Base-by-base conservation (phyloP, 2,888 invertebrate genomes). In the Camponotus fellah region DNA sequence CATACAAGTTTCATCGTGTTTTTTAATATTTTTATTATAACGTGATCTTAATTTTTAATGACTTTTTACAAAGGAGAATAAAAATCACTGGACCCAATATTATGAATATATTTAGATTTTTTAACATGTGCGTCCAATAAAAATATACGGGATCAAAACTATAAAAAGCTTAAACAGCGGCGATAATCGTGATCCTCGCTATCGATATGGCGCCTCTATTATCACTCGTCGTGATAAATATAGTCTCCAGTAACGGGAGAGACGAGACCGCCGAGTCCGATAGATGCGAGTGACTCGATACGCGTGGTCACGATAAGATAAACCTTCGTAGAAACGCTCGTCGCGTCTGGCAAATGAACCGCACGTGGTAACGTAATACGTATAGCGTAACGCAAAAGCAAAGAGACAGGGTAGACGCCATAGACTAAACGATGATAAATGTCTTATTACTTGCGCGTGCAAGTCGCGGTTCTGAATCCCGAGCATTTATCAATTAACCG, bases 341-440 rank as follows among this genome's bases (percentile, higher is more conserved):
- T 86, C 53, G 89, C 86, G 86, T 86, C 88, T 87, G 85, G 85
- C 86, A 89, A 90, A 91, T 86, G 88, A 90, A 86, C 85, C 90
- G 85, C 86, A 66, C 82, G 68, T 65, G 72, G 88, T 85, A 89
- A 89, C 83, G 86, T 84, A 85, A 89, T 89, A 79, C 74, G 74
- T 77, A 53, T 26, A 83, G 77, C 82, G 62, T 65, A 46, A 82
- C 76, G 83, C 71, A 72, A 72, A 72, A 37, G 58, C 71, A 80
- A n/a, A 76, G 46, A 40, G 40, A 21, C n/a, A 21, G 79, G 37
- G 66, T 32, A 56, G 26, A 26, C 26, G 81, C 17, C n/a, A 75
- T 86, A 85, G 81, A 87, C 82, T 86, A 83, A 82, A 64, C 80
- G 43, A 79, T 76, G 91, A 88, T 87, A 86, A 88, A 85, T 83